phyloP scores from a whole-genome alignment of 2,113 vertebrate genomes.

The Megaptera novaeangliae region DNA sequence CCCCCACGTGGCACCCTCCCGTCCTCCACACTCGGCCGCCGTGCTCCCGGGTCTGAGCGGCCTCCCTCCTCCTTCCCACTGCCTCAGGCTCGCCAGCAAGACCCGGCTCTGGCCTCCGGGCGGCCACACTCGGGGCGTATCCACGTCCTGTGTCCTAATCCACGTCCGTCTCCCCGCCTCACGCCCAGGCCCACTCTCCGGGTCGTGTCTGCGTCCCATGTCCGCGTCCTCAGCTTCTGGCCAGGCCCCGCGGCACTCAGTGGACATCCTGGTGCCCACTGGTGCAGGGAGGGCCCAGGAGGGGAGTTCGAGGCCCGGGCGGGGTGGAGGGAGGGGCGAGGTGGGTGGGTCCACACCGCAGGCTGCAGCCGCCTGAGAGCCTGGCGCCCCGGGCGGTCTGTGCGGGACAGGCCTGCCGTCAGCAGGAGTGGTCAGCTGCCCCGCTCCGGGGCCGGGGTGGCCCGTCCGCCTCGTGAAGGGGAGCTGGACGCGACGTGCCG shows the following conservation, averaged over 20 bases:
- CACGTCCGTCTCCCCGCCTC: background rate
- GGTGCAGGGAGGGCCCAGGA: background rate
- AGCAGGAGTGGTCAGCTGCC: background rate
- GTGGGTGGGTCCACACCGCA: background rate
- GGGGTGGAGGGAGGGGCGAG: background rate
- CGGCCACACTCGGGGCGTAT: background rate
- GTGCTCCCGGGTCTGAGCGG: background rate
- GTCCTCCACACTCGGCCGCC: background rate
- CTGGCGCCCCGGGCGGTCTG: no score
- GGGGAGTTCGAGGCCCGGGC: background rate
- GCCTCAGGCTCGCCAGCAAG: background rate
- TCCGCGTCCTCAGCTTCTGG: background rate
- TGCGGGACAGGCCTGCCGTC: background rate
- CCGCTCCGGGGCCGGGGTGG: rapidly evolving
- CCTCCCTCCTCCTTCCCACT: background rate
- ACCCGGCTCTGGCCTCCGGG: background rate
- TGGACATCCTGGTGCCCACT: background rate
- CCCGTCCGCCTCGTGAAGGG: background rate
- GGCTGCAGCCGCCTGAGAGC: rapidly evolving
- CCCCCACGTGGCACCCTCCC: background rate
- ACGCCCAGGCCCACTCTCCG: no score
- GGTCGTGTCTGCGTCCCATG: no score
- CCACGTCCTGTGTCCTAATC: background rate
- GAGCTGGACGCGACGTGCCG: background rate
- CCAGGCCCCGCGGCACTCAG: background rate